Evolutionary conservation across 2,888 invertebrate genomes (phyloP).

Genomic region (Sialis lutaria): DNA sequence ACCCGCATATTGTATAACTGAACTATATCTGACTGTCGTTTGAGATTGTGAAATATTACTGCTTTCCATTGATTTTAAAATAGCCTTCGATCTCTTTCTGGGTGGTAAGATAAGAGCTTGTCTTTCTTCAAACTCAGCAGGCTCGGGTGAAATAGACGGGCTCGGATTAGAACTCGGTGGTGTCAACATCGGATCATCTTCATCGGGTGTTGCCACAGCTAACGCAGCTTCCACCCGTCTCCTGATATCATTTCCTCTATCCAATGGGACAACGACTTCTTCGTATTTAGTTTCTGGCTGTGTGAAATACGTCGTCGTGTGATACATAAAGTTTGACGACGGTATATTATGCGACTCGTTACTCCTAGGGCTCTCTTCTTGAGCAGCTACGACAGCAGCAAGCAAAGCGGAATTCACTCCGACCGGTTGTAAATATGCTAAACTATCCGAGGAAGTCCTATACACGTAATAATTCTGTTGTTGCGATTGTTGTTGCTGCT

Average conservation of each 20-base stretch:
- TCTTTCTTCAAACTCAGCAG: constrained; percentile 20
- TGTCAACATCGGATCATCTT: constrained; percentile 31
- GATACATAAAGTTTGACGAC: constrained; percentile 15
- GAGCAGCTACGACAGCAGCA: constrained; percentile 26
- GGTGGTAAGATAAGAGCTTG: constrained; percentile 43
- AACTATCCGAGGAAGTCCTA: background rate
- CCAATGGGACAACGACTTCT: constrained; percentile 15
- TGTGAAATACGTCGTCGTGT: constrained; percentile 19
- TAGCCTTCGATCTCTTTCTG: constrained; percentile 62
- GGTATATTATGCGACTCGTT: constrained; percentile 3
- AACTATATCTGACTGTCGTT: constrained; percentile 30
- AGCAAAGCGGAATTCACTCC: constrained; percentile 20
- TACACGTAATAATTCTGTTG: background rate
- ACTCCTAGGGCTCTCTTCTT: constrained; percentile 7
- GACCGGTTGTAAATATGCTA: background rate
- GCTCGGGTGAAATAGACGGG: constrained; percentile 34
- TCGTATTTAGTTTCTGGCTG: constrained; percentile 17
- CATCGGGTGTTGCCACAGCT: constrained; percentile 33
- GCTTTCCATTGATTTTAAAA: constrained; percentile 44
- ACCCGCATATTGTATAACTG: constrained; percentile 76
- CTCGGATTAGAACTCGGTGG: constrained; percentile 40
- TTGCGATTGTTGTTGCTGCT: background rate
- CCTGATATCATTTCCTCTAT: constrained; percentile 35
- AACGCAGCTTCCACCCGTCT: constrained; percentile 44
- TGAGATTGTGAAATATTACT: constrained; percentile 16